Evolutionary conservation across 1,140 invertebrate species (phyloP).

Genomic region (Gerris buenoi): DNA sequence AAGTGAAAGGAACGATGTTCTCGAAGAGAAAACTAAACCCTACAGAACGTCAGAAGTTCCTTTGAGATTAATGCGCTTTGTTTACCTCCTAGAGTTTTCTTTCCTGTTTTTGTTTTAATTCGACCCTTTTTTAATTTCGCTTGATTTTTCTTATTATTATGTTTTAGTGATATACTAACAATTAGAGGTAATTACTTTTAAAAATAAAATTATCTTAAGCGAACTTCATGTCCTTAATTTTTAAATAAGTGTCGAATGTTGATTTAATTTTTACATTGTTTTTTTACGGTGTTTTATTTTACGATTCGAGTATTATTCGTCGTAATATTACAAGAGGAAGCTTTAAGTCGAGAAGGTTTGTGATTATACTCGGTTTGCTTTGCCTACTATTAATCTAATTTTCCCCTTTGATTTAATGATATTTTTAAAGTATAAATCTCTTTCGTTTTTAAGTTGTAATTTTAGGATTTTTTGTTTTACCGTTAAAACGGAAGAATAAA

Average conservation of each 20-base stretch:
- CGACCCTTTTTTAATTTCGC: neutral
- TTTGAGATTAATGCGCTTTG: neutral
- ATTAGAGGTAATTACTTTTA: neutral
- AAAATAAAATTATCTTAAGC: no score
- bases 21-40: neutral
- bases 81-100: neutral
- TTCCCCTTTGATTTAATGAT: neutral
- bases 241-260: neutral
- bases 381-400: no score
- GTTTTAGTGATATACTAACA: neutral
- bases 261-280: neutral
- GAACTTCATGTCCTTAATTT: no score
- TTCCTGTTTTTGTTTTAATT: neutral
- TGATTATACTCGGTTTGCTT: neutral
- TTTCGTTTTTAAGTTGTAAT: neutral
- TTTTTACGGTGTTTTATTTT: neutral
- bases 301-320: no score
- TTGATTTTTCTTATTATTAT: neutral
- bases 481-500: neutral
- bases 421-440: neutral
- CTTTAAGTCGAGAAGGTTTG: neutral
- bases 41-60: neutral
- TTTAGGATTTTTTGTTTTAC: neutral
- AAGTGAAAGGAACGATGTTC: neutral
- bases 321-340: neutral